Base-by-base conservation (phyloP, 1,140 invertebrate genomes). In the Pectinophora gossypiella region DNA sequence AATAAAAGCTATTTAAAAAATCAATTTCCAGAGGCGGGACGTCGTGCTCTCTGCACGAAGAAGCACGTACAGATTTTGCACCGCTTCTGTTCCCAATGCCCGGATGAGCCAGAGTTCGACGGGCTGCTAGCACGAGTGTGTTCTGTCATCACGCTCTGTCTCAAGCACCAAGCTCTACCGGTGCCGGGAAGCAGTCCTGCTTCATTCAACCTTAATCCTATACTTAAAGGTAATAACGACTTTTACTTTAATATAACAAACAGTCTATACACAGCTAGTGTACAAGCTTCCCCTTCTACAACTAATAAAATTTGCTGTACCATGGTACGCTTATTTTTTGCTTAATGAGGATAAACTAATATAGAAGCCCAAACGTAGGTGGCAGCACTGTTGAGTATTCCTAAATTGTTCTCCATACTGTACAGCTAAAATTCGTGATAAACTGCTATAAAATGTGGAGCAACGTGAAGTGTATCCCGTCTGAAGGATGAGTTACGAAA, bases 51-150 rank as follows among this genome's bases (percentile, higher is more conserved):
- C 49, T 90, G 90, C 53, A 84, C 88, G 16, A 90, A 90, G 62
- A 90, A 91, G 72, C 91, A 91, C 47, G 84, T 93, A 32, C 88
- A 89, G 50, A 79, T 90, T 12, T 73, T 94, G 2, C 89, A 92
- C 72, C 88, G 89, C 56, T 93, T 93, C 75, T 92, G 91, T 62
- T 88, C 83, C 0, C 88, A 88, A 36, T 93, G 92, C 67, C 92
- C 93, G 2, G 90, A 92, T 62, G 91, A 93, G 59, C 90, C 91
- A 46, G 77, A 87, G 5, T 93, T 91, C 60, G 92, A 94, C 70
- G 86, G 88, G 16, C 67, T 92, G 0, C 61, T 94, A 44, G 89
- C 90, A 16, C 87, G 90, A 61, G 89, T 92, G 1, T 92, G 90
- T 52, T 89, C 89, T 12, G 90, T 93, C 32, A 91, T 93, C 56